Percentiles rank a stretch among this genome's conserved stretches.
Conservation (phyloP, 2,113 vertebrate species). For the Xenopus borealis region DNA sequence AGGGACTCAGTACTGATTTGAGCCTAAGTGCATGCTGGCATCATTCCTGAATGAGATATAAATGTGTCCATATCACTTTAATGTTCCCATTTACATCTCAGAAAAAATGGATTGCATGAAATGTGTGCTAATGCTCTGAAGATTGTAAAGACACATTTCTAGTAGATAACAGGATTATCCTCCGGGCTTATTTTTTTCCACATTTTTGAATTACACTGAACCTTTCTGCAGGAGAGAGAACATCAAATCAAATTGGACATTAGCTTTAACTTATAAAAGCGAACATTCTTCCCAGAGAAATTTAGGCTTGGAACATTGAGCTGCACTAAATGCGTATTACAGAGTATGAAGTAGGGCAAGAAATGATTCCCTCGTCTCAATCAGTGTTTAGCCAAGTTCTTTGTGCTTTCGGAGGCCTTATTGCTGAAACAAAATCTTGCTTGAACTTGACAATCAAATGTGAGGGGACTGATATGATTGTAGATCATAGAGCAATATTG, state of each 20-base stretch:
- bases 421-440: constrained; percentile 35
- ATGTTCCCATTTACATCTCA: too few relatives aligned
- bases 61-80: too few relatives aligned
- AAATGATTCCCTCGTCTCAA: constrained; percentile 9
- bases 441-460: constrained; percentile 18
- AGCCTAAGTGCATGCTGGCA: too few relatives aligned
- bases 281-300: constrained; percentile 10
- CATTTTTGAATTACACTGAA: neutral
- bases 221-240: neutral
- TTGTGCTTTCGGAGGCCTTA: constrained; percentile 22
- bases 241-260: constrained; percentile 20
- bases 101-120: too few relatives aligned
- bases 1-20: too few relatives aligned
- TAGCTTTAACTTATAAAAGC: constrained; percentile 8
- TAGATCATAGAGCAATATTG: constrained; percentile 18
- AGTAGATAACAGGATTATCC: neutral
- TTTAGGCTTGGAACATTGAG: constrained; percentile 12
- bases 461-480: constrained; percentile 24
- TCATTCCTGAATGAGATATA: too few relatives aligned
- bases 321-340: constrained; percentile 20
- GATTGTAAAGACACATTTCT: neutral
- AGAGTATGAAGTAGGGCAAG: constrained; percentile 3
- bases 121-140: too few relatives aligned
- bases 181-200: neutral
- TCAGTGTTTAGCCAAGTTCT: constrained; percentile 6